Conservation (phyloP, 2,797 vertebrate species). For the Premnoplex brunnescens region DNA sequence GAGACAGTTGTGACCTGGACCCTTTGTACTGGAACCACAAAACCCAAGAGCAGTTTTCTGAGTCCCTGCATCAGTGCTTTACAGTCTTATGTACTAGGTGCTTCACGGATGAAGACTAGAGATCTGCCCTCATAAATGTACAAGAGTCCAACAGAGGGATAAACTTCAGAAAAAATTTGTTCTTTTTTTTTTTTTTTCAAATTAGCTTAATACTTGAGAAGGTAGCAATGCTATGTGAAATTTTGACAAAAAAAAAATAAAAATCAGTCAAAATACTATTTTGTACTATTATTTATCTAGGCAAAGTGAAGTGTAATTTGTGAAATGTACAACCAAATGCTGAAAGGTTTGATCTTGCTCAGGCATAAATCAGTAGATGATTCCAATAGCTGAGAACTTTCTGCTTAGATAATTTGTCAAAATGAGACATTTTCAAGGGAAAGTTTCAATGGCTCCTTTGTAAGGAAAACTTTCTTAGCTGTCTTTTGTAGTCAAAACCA, state of each 20-base stretch:
- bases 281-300: not conserved
- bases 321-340: not conserved
- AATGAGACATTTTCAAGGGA: not conserved
- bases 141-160: not conserved
- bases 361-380: not conserved
- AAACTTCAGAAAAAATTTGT: not conserved
- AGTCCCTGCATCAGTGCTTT: not conserved
- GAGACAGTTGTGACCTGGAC: not conserved
- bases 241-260: not conserved
- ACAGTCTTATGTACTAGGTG: not conserved
- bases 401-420: not conserved
- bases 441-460: not conserved
- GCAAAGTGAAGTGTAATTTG: not conserved
- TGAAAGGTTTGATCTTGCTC: not conserved
- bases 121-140: not conserved
- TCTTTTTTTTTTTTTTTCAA: not conserved
- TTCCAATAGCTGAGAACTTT: not conserved
- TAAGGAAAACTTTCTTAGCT: not conserved
- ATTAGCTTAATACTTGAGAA: not conserved
- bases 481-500: not conserved
- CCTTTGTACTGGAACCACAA: not conserved
- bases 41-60: not conserved
- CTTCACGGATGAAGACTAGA: not conserved
- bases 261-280: not conserved
- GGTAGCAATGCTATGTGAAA: not conserved